Evolutionary conservation across 2,797 vertebrate species (phyloP).

Genomic region (Acropternis orthonyx): DNA sequence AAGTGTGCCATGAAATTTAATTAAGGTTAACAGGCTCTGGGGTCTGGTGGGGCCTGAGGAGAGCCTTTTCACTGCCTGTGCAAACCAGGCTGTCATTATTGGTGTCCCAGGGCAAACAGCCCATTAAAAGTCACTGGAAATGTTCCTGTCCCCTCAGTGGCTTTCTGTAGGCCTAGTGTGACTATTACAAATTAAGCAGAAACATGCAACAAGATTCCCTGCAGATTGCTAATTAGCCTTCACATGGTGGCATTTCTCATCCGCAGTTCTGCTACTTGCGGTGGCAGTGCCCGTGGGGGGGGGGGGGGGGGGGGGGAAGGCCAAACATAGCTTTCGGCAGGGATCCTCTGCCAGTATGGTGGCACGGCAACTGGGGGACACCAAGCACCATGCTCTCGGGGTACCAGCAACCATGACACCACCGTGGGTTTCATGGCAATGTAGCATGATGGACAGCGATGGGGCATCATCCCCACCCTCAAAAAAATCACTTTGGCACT

Average conservation of each 20-base stretch:
- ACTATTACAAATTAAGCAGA: constrained; percentile 45
- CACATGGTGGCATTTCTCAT: accelerated
- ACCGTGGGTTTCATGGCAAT: accelerated
- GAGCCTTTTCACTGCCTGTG: not conserved
- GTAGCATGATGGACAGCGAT: accelerated
- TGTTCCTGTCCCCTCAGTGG: not conserved
- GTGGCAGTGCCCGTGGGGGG: not conserved
- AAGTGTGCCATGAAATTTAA: constrained; percentile 51
- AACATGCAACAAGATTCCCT: not conserved
- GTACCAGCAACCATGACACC: accelerated
- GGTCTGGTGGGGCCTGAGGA: constrained; percentile 16
- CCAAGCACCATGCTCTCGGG: accelerated
- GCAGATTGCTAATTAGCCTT: constrained; percentile 29
- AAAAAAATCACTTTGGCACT: not conserved
- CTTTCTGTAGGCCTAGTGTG: constrained; percentile 30
- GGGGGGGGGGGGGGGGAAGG: not conserved
- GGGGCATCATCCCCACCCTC: not conserved
- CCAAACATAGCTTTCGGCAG: not conserved
- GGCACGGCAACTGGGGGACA: accelerated
- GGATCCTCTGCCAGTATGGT: not conserved
- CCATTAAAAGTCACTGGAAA: constrained; percentile 7
- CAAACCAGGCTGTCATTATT: not conserved
- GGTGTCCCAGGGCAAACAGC: not conserved
- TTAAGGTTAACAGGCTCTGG: constrained; percentile 26
- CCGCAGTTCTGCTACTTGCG: not conserved